Conservation (phyloP, 2,888 invertebrate genomes). For the Altica lythri region DNA sequence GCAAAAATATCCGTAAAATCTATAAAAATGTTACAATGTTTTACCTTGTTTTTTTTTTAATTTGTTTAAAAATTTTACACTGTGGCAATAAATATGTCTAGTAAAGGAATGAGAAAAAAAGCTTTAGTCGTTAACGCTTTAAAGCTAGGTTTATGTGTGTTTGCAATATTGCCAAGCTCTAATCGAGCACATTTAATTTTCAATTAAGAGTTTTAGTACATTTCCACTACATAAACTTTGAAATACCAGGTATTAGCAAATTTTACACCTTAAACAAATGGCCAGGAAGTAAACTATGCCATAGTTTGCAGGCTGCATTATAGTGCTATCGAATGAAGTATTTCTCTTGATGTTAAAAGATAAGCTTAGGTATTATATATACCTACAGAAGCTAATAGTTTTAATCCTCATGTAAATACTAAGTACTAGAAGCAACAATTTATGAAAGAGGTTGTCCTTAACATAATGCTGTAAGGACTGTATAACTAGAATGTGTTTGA, state of each 20-base stretch:
- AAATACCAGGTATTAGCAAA: constrained; percentile 6
- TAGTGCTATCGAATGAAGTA: constrained; percentile 4
- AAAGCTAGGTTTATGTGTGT: too few relatives aligned
- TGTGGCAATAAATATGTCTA: too few relatives aligned
- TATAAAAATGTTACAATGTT: too few relatives aligned
- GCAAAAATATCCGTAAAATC: too few relatives aligned
- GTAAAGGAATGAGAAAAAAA: too few relatives aligned
- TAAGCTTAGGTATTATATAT: constrained; percentile 3
- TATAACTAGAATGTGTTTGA: too few relatives aligned
- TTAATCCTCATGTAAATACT: constrained; percentile 9
- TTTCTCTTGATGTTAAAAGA: constrained; percentile 9
- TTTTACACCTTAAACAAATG: constrained; percentile 13
- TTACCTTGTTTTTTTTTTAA: too few relatives aligned
- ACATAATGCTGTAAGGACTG: too few relatives aligned
- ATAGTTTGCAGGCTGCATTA: constrained; percentile 9
- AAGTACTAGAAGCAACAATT: too few relatives aligned
- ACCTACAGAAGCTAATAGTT: constrained; percentile 4
- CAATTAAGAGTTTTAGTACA: constrained; percentile 6
- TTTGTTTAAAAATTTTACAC: too few relatives aligned
- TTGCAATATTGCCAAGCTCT: background rate
- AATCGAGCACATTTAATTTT: background rate
- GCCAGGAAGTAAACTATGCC: background rate
- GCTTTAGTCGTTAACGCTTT: too few relatives aligned
- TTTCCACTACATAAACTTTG: constrained; percentile 2
- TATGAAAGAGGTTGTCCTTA: too few relatives aligned